Evolutionary conservation across 2,797 vertebrate genomes (phyloP), one percentile per base, ranked within the genome.

Genomic region (Trichosurus vulpecula): DNA sequence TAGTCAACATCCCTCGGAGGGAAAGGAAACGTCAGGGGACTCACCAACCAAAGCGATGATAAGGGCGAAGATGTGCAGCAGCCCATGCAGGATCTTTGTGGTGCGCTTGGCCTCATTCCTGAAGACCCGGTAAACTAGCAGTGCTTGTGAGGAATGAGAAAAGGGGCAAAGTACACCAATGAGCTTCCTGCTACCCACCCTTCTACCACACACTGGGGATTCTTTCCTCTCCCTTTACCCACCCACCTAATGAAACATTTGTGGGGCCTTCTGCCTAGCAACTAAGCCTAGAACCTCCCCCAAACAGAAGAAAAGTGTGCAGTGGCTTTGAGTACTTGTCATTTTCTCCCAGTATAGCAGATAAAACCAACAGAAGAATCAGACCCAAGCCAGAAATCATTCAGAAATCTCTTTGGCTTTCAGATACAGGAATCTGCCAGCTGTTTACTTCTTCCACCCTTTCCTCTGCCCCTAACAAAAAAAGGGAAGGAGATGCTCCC

Each of bases 61-160:
- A 90, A 99, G 99, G 0, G 99, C 99, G 0, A 99, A 97, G 91
- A 99, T 97, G 0, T 99, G 99, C 12, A 99, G 98, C 96, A 99
- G n/a, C 0, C 98, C 99, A 0, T 99, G 99, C 89, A 99, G 99
- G 0, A 98, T 41, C 98, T 99, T 99, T 25, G 99, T 99, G 0
- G 99, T 99, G 81, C 98, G 99, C 93, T 99, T 99, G 57, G 99
- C 97, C 96, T 99, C 99, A 0, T 99, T 99, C 94, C 99, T 98
- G 98, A 99, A 99, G 53, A 99, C 99, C 1, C 99, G 99, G 98
- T 99, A 99, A n/a, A 99, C 99, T 98, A 99, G 98, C 92, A 99
- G 99, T 52, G 99, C 99, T 99, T 98, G 0, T 0, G 2, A 96
- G 58, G 19, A 47, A 30, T 0, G 41, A 98, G 93, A 90, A 16